A percentile compares a stretch with the other conserved stretches of the same genome.
phyloP scores from a whole-genome alignment of 2,888 invertebrate species.

The Megamerina dolium region DNA sequence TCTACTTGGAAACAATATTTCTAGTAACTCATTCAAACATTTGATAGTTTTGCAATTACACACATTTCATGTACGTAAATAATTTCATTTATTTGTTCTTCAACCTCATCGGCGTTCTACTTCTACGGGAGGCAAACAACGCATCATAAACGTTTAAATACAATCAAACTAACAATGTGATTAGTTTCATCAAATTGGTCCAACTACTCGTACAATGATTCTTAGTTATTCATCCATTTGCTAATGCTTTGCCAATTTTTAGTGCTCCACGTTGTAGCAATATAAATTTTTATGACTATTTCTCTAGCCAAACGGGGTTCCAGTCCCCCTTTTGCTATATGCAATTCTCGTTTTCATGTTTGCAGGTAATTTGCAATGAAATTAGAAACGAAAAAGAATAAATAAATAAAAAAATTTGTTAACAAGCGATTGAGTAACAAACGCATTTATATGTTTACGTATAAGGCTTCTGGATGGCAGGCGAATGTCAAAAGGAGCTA shows the following conservation, averaged over 20 bases:
- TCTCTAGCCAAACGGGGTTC: neutral
- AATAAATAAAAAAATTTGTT: constrained; percentile 10
- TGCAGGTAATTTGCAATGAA: constrained; percentile 12
- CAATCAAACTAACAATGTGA: constrained; percentile 8
- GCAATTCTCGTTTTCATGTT: constrained; percentile 6
- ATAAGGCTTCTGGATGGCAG: too few relatives aligned
- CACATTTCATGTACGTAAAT: too few relatives aligned
- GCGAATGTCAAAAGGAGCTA: too few relatives aligned
- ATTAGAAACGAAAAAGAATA: neutral
- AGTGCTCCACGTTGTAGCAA: constrained; percentile 8
- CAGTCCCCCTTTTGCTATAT: neutral
- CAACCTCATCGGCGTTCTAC: too few relatives aligned
- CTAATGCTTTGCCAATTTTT: constrained; percentile 7
- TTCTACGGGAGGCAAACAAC: too few relatives aligned
- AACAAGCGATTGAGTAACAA: constrained; percentile 17
- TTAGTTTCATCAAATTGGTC: neutral
- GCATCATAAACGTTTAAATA: constrained; percentile 11
- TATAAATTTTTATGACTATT: constrained; percentile 19
- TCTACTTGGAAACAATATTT: too few relatives aligned
- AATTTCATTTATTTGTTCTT: too few relatives aligned
- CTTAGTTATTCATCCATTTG: too few relatives aligned
- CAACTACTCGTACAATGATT: too few relatives aligned
- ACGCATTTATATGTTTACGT: neutral
- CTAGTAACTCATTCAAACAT: too few relatives aligned
- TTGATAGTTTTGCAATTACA: too few relatives aligned